phyloP scores from a whole-genome alignment of 2,888 invertebrate genomes.

The Chloroclystis v-ata region DNA sequence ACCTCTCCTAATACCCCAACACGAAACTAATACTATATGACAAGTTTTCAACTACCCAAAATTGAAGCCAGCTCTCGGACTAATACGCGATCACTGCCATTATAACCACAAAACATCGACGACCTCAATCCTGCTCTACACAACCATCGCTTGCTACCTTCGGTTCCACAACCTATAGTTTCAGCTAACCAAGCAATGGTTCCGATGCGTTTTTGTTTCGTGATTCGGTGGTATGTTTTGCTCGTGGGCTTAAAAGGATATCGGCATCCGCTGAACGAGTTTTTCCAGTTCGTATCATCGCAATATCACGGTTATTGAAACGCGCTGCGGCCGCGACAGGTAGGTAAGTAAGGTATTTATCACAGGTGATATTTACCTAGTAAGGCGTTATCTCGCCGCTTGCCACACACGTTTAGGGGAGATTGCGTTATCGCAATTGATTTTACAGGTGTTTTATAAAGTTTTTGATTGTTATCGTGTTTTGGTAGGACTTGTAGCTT shows the following conservation, averaged over 20 bases:
- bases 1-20: no score
- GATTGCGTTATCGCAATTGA: slow-evolving; percentile 41
- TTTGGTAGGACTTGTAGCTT: not conserved
- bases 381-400: slow-evolving; percentile 44
- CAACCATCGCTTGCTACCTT: slow-evolving; percentile 39
- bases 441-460: slow-evolving; percentile 17
- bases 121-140: slow-evolving; percentile 21
- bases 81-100: slow-evolving; percentile 42
- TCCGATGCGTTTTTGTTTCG: slow-evolving; percentile 18
- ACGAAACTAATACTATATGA: no score
- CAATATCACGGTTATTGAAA: slow-evolving; percentile 78
- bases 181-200: slow-evolving; percentile 34
- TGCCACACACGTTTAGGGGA: slow-evolving; percentile 47
- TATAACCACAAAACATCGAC: slow-evolving; percentile 42
- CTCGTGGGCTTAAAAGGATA: slow-evolving; percentile 69
- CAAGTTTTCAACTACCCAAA: no score
- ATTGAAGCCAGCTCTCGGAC: no score
- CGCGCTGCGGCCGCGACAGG: slow-evolving; percentile 73
- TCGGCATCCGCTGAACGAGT: slow-evolving; percentile 76
- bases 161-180: not conserved
- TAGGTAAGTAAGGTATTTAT: slow-evolving; percentile 75
- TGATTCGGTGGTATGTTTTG: slow-evolving; percentile 34
- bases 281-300: slow-evolving; percentile 78
- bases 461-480: slow-evolving; percentile 9
- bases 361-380: slow-evolving; percentile 66